Evolutionary conservation across 30 jellyfish, hydroid and myxozoan genomes (phyloP).

Genomic region (Hydra vulgaris): DNA sequence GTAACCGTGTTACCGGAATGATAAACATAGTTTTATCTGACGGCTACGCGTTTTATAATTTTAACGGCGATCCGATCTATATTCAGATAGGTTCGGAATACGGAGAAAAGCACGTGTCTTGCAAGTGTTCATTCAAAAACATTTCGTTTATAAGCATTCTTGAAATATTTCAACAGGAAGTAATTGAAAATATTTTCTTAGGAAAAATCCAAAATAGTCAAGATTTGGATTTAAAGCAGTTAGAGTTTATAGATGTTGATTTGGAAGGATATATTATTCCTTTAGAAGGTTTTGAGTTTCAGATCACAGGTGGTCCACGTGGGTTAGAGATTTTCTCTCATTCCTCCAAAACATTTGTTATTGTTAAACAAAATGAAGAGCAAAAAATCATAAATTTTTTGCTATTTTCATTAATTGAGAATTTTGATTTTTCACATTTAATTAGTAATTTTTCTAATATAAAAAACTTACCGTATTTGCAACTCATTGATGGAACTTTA

Average conservation of each 20-base stretch:
- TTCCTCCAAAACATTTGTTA: conserved; percentile 6
- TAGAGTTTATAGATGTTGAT: conserved; percentile 1
- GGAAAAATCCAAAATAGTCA: not conserved
- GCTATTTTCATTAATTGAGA: conserved; percentile 2
- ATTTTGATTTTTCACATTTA: not conserved
- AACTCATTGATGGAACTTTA: conserved; percentile 10
- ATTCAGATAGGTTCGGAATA: not conserved
- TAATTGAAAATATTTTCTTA: too few species aligned
- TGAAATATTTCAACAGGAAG: not conserved
- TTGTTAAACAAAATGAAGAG: conserved; percentile 1
- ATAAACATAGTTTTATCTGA: not conserved
- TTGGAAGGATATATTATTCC: conserved; percentile 11
- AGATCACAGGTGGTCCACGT: conserved; percentile 7
- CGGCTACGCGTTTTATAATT: not conserved
- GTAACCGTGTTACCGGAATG: not conserved
- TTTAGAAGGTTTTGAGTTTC: conserved; percentile 1
- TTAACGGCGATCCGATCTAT: not conserved
- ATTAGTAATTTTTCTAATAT: not conserved
- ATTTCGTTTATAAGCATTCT: not conserved
- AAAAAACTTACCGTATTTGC: not conserved
- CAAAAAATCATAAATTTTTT: not conserved
- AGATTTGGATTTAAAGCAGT: conserved; percentile 1
- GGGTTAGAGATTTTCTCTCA: conserved; percentile 2
- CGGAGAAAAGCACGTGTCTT: not conserved
- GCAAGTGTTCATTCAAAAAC: not conserved